Percentiles rank a stretch among this genome's conserved stretches.
These are phyloP conservation scores for Hemistola chrysoprasaria DNA, from an alignment of 2,888 invertebrate species.

Conservation along the genomic window DNA sequence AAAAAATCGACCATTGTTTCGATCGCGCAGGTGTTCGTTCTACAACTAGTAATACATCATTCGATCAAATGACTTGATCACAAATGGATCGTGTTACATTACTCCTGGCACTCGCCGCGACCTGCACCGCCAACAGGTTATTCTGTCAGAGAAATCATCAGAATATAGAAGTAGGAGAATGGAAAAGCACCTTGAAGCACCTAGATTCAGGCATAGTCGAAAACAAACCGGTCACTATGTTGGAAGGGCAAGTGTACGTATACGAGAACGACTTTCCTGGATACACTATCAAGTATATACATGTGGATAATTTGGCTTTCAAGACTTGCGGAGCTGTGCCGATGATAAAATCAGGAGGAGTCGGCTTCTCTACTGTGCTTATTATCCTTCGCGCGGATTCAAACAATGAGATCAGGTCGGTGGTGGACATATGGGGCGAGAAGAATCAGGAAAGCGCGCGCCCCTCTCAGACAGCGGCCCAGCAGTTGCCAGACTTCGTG, in stretches of 20 bases:
- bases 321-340: slow-evolving; percentile 63
- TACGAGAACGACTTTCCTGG: slow-evolving; percentile 67
- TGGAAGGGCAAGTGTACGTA: slow-evolving; percentile 63
- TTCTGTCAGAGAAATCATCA: slow-evolving; percentile 54
- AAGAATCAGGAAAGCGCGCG: slow-evolving; percentile 19
- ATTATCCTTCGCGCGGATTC: slow-evolving; percentile 57
- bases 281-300: slow-evolving; percentile 57
- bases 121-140: slow-evolving; percentile 34
- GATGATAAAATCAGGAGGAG: slow-evolving; percentile 52
- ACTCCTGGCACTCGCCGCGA: slow-evolving; percentile 24
- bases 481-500: slow-evolving; percentile 7
- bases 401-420: slow-evolving; percentile 62
- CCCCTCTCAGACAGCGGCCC: no score
- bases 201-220: slow-evolving; percentile 65
- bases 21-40: slow-evolving; percentile 18
- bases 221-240: slow-evolving; percentile 53
- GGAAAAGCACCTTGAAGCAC: slow-evolving; percentile 48
- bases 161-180: slow-evolving; percentile 58
- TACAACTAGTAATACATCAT: slow-evolving; percentile 6
- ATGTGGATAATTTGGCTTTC: slow-evolving; percentile 64
- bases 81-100: slow-evolving; percentile 37
- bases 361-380: slow-evolving; percentile 51
- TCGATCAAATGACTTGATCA: slow-evolving; percentile 20
- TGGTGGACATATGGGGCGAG: slow-evolving; percentile 68
- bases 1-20: no score